Percentiles rank a stretch among this genome's conserved stretches.
Evolutionary conservation across 2,888 invertebrate species (phyloP).

Genomic region (Protophormia terraenovae): DNA sequence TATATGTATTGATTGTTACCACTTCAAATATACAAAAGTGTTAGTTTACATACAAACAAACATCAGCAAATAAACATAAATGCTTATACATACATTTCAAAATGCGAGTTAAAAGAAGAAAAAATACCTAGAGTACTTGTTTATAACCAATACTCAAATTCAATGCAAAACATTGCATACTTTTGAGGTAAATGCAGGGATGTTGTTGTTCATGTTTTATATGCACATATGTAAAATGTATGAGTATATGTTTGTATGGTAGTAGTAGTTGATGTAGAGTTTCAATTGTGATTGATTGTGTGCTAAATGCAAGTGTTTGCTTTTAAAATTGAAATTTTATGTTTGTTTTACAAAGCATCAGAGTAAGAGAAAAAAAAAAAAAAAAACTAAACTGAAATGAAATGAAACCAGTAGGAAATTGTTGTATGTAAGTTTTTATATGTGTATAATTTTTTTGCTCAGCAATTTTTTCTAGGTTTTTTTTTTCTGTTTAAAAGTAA

Average conservation of each 20-base stretch:
- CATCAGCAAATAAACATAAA: constrained; percentile 3
- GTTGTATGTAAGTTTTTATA: neutral
- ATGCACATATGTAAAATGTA: constrained; percentile 4
- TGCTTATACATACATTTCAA: neutral
- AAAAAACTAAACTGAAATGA: neutral
- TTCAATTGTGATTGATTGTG: constrained; percentile 64
- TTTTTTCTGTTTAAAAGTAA: constrained; percentile 33
- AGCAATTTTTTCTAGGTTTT: neutral
- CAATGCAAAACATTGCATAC: neutral
- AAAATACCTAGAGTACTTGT: neutral
- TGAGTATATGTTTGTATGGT: neutral
- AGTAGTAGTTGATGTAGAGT: constrained; percentile 32
- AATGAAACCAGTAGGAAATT: too few species aligned
- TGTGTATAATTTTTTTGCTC: neutral
- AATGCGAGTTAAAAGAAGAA: neutral
- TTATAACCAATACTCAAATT: neutral
- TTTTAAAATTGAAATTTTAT: constrained; percentile 66
- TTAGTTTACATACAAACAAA: constrained; percentile 52
- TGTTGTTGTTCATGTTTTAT: neutral
- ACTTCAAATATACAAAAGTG: constrained; percentile 62
- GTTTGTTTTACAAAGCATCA: constrained; percentile 44
- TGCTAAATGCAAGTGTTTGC: constrained; percentile 63
- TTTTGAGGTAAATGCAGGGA: neutral
- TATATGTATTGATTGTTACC: constrained; percentile 13
- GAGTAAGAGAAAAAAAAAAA: neutral